Base-by-base conservation (phyloP, 1,140 invertebrate species). In the Drosophila azteca region DNA sequence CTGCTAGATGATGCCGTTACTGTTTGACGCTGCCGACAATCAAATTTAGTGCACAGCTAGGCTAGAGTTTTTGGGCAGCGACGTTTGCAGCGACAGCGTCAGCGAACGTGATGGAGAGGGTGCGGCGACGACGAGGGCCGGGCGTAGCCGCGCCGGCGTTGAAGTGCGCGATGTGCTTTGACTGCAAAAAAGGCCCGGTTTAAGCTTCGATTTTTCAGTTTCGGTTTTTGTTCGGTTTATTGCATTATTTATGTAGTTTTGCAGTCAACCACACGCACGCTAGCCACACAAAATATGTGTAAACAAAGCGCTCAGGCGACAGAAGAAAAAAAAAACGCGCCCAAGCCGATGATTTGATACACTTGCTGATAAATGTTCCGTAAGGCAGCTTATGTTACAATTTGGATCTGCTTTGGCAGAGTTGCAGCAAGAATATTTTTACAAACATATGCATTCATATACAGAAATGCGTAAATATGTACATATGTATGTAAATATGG, bases 101-200 rank as follows among this genome's bases (percentile, higher is more conserved):
- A 51, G 52, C 20, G 44, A 11, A 43, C 22, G n/a, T 24, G 41
- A 31, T 41, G 31, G 44, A 53, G 35, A 41, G 57, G 58, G 26
- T n/a, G 63, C n/a, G 17, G 53, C 4, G 31, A 6, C 4, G n/a
- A 24, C 6, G 43, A 58, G 41, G 43, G 24, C 54, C 24, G 41
- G 43, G 24, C 54, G 4, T 5, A 26, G 3, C 24, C 60, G 53
- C 49, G 75, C 59, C 51, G 75, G 64, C 75, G 69, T 74, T 85
- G 62, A 69, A 76, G 53, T 62, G 49, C 22, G 13, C 57, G 66
- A 80, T 87, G 83, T 82, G 83, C 76, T 73, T 61, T 69, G 83
- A 88, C 84, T 88, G 83, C 83, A 88, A 88, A 87, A 83, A 88
- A 81, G 62, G 71, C 66, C 71, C 76, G 79, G 68, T 81, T 79